A percentile compares a stretch with the other conserved stretches of the same genome.
These are phyloP conservation scores for Hemibagrus guttatus DNA, from an alignment of 2,797 vertebrate genomes.

Conservation along the genomic window DNA sequence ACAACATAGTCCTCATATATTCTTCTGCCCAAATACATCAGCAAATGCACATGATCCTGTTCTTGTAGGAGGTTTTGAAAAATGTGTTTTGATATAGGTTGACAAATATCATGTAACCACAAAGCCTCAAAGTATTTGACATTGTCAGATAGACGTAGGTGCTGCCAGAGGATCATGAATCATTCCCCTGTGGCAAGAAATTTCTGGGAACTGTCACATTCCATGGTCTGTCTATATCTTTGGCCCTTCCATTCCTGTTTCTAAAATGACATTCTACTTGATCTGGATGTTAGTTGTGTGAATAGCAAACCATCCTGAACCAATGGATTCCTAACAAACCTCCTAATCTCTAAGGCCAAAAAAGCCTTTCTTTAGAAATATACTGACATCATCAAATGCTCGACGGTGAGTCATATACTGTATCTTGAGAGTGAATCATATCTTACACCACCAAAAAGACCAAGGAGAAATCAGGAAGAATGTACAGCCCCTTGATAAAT, in stretches of 20 bases:
- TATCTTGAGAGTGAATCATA: conserved; percentile 47
- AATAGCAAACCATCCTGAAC: conserved; percentile 26
- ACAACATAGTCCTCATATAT: neutral
- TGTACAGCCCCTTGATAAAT: conserved; percentile 53
- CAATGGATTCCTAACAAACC: conserved; percentile 39
- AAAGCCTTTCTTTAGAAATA: conserved; percentile 16
- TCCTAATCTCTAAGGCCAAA: conserved; percentile 32
- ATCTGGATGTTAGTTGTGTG: conserved; percentile 25
- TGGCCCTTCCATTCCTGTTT: neutral
- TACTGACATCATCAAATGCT: conserved; percentile 26
- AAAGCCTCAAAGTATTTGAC: neutral
- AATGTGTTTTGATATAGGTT: neutral
- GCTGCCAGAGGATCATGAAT: conserved; percentile 36
- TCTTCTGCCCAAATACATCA: neutral
- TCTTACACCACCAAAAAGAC: conserved; percentile 42
- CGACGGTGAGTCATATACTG: conserved; percentile 41
- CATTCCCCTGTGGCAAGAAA: conserved; percentile 22
- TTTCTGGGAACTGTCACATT: conserved; percentile 10
- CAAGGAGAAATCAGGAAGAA: conserved; percentile 26
- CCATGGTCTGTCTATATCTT: neutral
- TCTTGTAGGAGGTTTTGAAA: neutral
- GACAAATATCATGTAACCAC: conserved; percentile 7
- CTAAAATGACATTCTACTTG: neutral
- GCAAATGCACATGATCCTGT: neutral
- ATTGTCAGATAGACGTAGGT: conserved; percentile 24